phyloP scores from a whole-genome alignment of 2,113 vertebrate species.

The Heliornis fulica region DNA sequence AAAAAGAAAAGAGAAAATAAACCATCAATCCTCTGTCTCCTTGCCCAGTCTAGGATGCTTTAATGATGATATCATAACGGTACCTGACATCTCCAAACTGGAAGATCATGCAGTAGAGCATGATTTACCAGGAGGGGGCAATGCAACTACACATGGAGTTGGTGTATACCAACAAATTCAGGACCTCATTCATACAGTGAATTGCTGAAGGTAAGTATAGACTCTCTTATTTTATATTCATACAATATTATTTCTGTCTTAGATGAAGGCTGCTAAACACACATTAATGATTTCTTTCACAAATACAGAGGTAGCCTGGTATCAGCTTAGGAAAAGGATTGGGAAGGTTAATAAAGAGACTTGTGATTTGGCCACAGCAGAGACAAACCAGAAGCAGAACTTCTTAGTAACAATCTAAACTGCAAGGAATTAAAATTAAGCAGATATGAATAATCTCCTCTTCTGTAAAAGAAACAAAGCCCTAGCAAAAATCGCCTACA shows the following conservation, averaged over 20 bases:
- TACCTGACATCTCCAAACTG: neutral
- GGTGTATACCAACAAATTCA: neutral
- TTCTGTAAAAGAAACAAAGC: neutral
- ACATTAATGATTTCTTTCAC: neutral
- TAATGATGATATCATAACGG: neutral
- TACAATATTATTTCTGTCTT: neutral
- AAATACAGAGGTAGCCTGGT: neutral
- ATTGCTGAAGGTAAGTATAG: neutral
- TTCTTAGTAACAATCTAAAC: neutral
- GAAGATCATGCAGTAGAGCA: neutral
- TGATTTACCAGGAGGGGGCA: conserved; percentile 60
- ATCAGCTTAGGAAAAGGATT: neutral
- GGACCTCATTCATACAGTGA: neutral
- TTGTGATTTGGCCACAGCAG: neutral
- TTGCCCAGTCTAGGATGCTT: neutral
- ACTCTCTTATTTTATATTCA: neutral
- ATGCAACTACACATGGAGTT: conserved; percentile 25
- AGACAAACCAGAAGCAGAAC: neutral
- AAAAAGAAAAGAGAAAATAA: neutral
- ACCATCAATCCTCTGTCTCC: neutral
- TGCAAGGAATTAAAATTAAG: conserved; percentile 11
- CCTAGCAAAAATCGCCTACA: neutral
- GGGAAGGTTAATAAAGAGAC: neutral
- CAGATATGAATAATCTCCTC: neutral
- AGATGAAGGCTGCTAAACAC: neutral